Percentiles rank a stretch among this genome's conserved stretches.
These are phyloP conservation scores for Dendronephthya gigantea DNA, from an alignment of 64 coral and sea anemone genomes.

Conservation along the genomic window DNA sequence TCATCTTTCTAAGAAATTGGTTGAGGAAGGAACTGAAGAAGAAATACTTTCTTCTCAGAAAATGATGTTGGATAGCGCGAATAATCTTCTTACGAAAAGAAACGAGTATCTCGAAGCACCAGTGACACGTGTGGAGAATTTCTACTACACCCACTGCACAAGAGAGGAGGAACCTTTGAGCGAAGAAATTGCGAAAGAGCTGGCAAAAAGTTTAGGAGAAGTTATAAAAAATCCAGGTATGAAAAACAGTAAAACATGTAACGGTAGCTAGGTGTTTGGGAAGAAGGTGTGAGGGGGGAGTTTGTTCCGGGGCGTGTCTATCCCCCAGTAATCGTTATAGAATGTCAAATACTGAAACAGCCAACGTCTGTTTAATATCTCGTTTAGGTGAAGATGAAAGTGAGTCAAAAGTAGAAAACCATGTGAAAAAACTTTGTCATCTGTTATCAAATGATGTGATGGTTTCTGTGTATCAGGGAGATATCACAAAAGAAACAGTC, in stretches of 20 bases:
- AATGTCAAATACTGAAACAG: no score
- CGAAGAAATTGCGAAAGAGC: neutral
- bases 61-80: neutral
- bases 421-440: neutral
- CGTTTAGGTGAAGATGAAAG: no score
- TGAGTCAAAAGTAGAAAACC: neutral
- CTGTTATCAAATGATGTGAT: neutral
- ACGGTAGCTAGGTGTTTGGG: no score
- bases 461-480: conserved; percentile 31
- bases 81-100: neutral
- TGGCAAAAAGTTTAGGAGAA: neutral
- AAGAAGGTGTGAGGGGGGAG: no score
- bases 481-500: no score
- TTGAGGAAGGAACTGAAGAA: neutral
- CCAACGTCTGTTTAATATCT: no score
- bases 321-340: no score
- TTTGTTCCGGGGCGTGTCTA: no score
- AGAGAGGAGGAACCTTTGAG: neutral
- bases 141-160: neutral
- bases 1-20: neutral
- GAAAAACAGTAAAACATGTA: no score
- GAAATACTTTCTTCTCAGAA: neutral
- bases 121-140: no score
- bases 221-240: neutral
- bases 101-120: neutral